Base-by-base conservation (phyloP, 2,888 invertebrate species). In the Eremobia ochroleuca region DNA sequence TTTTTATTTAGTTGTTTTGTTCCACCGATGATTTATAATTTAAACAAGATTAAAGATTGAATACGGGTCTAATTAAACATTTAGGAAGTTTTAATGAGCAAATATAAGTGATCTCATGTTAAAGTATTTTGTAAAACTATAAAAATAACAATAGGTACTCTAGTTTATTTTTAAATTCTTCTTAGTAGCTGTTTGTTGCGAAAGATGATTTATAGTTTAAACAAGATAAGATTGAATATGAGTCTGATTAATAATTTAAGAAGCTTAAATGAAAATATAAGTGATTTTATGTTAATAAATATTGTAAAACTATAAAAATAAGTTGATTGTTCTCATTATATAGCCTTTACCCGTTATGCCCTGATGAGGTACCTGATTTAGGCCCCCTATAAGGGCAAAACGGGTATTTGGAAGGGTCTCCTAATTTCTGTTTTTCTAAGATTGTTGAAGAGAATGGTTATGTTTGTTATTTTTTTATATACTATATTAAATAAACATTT, bases 21-120 rank as follows among this genome's bases (percentile, higher is more conserved):
- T 71, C 71, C 71, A 71, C 71, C 71, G 71, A 71, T 71, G 71
- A 71, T 71, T 71, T 71, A 71, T 71, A 71, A 71, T 62, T 71
- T 62, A 71, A 71, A 71, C 71, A 71, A 71, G 71, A 71, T 71
- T 71, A 71, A 71, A 71, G 71, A 62, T 71, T 71, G 62, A 71
- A 71, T n/a, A 64, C 64, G 64, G 64, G 64, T 64, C 64, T 66
- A 66, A 66, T 66, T 66, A 66, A 66, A 66, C 66, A 66, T 66
- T 66, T 46, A 66, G 66, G 64, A 64, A 64, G 66, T 67, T 49
- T 67, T 67, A 67, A 67, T 67, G 70, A 59, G 59, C 59, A 70
- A 70, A 59, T 70, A 59, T 70, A 59, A 70, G 59, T 70, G 59
- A 70, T 70, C 70, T 69, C 67, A 67, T 58, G 55, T 69, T 69